Base-by-base conservation (phyloP, 2,113 vertebrate genomes). In the Rhagologus leucostigma region DNA sequence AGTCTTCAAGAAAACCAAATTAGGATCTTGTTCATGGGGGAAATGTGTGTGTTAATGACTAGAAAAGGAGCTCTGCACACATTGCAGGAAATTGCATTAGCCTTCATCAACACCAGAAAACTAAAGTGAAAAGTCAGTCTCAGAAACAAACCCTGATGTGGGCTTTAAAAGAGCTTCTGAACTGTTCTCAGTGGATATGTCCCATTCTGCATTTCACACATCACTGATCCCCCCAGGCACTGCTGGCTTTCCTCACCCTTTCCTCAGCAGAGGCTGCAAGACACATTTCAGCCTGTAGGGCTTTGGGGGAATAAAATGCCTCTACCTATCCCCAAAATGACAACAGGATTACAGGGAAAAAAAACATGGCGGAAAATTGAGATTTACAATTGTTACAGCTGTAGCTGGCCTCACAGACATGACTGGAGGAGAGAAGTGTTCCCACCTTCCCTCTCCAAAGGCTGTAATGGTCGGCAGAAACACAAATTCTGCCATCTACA, bases 1-100 rank as follows among this genome's bases (percentile, higher is more conserved):
- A 69, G 77, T 9, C 73, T 88, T 80, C 23, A 77, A 71, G 84
- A 75, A 69, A 90, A 64, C 41, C 75, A 90, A 95, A 94, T 94
- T 75, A 92, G 89, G 86, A 78, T 81, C 76, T 71, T 67, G 19
- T 53, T 88, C 50, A 3, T 7, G 26, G 35, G 26, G 52, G 11
- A 68, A 77, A 41, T 42, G 52, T 35, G 62, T 20, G 29, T 59
- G 56, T 50, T 64, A 84, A 81, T n/a, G 71, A 49, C 71, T 42
- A 71, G 84, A 65, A 85, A 93, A 96, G 84, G 64, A 80, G 57
- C 50, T 88, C 59, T 55, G n/a, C 49, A 21, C 21, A 21, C 3
- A 2, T 42, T n/a, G 16, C 55, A 90, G 92, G 53, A 90, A 84
- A 73, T 71, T 78, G 37, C 46, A 52, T 88, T 71, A 68, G 74